Percentiles rank a stretch among this genome's conserved stretches.
These are phyloP conservation scores for Temnothorax unifasciatus DNA, from an alignment of 2,888 invertebrate species.

Conservation along the genomic window DNA sequence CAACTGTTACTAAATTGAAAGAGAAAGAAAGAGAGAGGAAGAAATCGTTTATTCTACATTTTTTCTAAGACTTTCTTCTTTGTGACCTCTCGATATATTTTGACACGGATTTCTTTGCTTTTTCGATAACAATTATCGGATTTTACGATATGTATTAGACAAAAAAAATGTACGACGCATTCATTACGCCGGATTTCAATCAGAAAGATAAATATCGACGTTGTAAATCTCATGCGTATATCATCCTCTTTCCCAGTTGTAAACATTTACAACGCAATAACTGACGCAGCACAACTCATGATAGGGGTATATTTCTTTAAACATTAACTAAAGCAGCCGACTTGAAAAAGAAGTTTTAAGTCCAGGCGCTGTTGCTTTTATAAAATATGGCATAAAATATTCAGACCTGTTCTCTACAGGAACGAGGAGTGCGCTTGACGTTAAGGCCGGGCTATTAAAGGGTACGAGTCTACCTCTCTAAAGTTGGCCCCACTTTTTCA, in stretches of 20 bases:
- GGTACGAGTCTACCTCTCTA: conserved; percentile 26
- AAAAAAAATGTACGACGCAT: conserved; percentile 14
- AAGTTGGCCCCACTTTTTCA: too few relatives aligned
- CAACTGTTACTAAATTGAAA: conserved; percentile 40
- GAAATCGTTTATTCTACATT: conserved; percentile 36
- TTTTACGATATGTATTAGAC: conserved; percentile 33
- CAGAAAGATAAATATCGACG: conserved; percentile 17
- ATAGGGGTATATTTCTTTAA: conserved; percentile 41
- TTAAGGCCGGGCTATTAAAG: conserved; percentile 71
- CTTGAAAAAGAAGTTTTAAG: conserved; percentile 64
- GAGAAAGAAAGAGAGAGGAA: background rate
- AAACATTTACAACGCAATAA: conserved; percentile 41
- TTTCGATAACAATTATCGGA: conserved; percentile 21
- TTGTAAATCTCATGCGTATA: background rate
- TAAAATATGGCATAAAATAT: conserved; percentile 71
- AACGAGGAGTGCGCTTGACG: conserved; percentile 67
- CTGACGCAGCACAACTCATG: conserved; percentile 8
- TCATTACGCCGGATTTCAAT: conserved; percentile 35
- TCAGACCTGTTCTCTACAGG: conserved; percentile 70
- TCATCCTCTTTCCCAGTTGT: background rate
- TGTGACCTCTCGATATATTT: conserved; percentile 35
- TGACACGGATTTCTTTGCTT: conserved; percentile 16
- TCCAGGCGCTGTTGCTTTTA: conserved; percentile 56
- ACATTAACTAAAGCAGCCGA: conserved; percentile 58
- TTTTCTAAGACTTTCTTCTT: conserved; percentile 49